A percentile compares a stretch with the other conserved stretches of the same genome.
Evolutionary conservation across 2,888 invertebrate genomes (phyloP).

Genomic region (Acanthosepion lycidas): DNA sequence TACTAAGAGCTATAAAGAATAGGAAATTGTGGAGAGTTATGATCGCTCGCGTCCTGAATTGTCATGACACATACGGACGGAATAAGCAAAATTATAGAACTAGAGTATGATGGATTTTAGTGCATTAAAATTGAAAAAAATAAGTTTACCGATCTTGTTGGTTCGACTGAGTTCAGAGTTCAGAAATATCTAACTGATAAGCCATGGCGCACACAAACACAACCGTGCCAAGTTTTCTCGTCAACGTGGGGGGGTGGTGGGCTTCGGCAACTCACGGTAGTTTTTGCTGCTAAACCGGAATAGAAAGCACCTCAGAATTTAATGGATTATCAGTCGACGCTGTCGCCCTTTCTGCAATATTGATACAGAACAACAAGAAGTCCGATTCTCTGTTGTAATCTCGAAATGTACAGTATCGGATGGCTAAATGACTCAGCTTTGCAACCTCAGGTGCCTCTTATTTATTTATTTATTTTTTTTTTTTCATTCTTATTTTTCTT

Average conservation of each 20-base stretch:
- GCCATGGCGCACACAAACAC: not conserved
- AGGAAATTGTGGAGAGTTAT: too few relatives aligned
- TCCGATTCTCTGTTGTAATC: not conserved
- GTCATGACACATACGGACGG: too few relatives aligned
- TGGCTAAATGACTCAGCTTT: conserved; percentile 39
- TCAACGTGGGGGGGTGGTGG: not conserved
- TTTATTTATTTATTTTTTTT: too few relatives aligned
- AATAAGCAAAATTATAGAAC: too few relatives aligned
- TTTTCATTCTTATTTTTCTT: not conserved
- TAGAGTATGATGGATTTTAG: too few relatives aligned
- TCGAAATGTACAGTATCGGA: conserved; percentile 38
- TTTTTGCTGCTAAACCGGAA: conserved; percentile 33
- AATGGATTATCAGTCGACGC: conserved; percentile 9
- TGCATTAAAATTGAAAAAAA: not conserved
- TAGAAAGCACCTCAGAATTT: not conserved
- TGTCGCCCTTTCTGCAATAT: conserved; percentile 36
- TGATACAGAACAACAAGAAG: conserved; percentile 40
- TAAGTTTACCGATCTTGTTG: not conserved
- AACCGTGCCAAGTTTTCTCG: not conserved
- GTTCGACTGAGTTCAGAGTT: not conserved
- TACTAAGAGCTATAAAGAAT: too few relatives aligned
- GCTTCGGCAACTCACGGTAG: not conserved
- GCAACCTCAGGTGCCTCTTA: not conserved
- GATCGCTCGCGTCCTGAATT: too few relatives aligned
- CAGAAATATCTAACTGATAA: not conserved